phyloP scores from a whole-genome alignment of 1,140 invertebrate genomes.

The Lithobius niger region DNA sequence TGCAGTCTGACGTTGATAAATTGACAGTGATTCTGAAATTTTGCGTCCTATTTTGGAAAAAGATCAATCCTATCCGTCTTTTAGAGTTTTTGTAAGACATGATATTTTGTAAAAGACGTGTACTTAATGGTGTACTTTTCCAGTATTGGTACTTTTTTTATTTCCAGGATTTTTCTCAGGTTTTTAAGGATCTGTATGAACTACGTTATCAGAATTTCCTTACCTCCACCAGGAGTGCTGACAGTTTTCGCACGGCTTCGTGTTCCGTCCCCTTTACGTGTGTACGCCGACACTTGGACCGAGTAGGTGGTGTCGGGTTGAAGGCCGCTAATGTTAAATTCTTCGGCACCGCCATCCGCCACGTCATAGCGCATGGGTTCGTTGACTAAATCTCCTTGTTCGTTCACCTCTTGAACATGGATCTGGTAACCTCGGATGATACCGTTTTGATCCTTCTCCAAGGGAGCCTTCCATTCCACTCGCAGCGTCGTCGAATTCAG shows the following conservation, averaged over 20 bases:
- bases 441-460: conserved; percentile 82
- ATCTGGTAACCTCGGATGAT: conserved; percentile 93
- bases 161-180: neutral
- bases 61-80: no score
- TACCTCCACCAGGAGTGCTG: conserved; percentile 72
- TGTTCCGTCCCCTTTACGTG: conserved; percentile 86
- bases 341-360: conserved; percentile 55
- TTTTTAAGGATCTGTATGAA: neutral
- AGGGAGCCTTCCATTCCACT: conserved; percentile 81
- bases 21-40: no score
- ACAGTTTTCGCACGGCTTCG: conserved; percentile 65
- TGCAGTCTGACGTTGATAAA: no score
- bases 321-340: conserved; percentile 70
- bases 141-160: no score
- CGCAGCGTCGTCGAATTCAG: conserved; percentile 87
- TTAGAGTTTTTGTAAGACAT: no score
- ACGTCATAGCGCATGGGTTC: conserved; percentile 48
- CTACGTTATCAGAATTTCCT: conserved; percentile 8
- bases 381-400: conserved; percentile 38
- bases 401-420: conserved; percentile 78
- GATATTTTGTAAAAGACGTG: no score
- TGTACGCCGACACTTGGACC: conserved; percentile 54
- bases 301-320: conserved; percentile 86
- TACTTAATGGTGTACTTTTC: no score
- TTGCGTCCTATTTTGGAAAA: no score